Evolutionary conservation across 2,888 invertebrate species (phyloP).

Genomic region (Nineta flava): DNA sequence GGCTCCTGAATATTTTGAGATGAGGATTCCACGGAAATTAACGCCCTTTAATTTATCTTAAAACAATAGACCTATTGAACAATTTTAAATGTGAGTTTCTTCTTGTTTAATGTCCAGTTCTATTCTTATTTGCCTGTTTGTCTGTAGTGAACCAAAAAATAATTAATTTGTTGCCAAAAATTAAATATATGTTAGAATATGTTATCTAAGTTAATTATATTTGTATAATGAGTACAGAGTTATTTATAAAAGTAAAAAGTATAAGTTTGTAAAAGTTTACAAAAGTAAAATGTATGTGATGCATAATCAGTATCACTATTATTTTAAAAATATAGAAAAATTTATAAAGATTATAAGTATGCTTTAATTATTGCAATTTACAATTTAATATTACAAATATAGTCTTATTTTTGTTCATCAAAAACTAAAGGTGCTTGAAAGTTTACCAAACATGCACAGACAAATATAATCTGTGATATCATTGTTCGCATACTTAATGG

Average conservation of each 20-base stretch:
- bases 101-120: not conserved
- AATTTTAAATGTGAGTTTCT: not conserved
- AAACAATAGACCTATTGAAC: conserved; percentile 2
- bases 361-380: conserved; percentile 4
- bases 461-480: conserved; percentile 12
- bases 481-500: conserved; percentile 11
- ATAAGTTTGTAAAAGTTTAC: too few relatives aligned
- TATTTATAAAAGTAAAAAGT: not conserved
- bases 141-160: too few relatives aligned
- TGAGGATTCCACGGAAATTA: conserved; percentile 11
- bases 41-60: conserved; percentile 11
- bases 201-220: too few relatives aligned
- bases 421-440: conserved; percentile 8
- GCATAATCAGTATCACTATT: too few relatives aligned
- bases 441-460: conserved; percentile 12
- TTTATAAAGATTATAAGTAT: not conserved
- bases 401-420: not conserved
- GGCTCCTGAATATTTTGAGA: too few relatives aligned
- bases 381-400: not conserved
- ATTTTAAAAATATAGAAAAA: too few relatives aligned
- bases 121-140: conserved; percentile 1
- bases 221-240: not conserved
- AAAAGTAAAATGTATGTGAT: too few relatives aligned
- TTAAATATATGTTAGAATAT: not conserved
- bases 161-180: too few relatives aligned